These are phyloP conservation scores for Polydrusus pterygomalis DNA, from an alignment of 2,888 invertebrate species.

Conservation along the genomic window DNA sequence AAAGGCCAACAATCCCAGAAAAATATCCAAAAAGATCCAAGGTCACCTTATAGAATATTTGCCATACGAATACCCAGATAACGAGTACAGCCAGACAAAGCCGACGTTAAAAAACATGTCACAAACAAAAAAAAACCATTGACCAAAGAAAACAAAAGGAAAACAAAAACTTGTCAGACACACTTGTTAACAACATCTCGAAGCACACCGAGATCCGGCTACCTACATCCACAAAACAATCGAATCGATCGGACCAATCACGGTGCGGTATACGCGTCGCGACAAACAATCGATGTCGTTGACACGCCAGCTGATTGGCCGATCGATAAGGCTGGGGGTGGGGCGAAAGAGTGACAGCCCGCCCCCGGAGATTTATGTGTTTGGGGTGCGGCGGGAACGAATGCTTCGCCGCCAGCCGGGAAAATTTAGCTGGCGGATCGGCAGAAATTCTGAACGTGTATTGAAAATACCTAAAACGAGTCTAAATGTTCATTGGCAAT, in stretches of 20 bases:
- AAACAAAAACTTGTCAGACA: slow-evolving; percentile 54
- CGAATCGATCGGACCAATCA: slow-evolving; percentile 52
- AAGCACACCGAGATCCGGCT: slow-evolving; percentile 46
- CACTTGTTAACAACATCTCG: slow-evolving; percentile 55
- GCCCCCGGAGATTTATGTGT: slow-evolving; percentile 60
- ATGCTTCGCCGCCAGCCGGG: slow-evolving; percentile 41
- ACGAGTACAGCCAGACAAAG: slow-evolving; percentile 31
- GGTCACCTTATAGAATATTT: background rate
- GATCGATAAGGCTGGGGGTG: slow-evolving; percentile 52
- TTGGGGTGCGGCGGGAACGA: slow-evolving; percentile 33
- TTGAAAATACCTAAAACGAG: too few relatives aligned
- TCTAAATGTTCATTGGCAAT: too few relatives aligned
- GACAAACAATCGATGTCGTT: slow-evolving; percentile 47
- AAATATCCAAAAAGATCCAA: slow-evolving; percentile 2
- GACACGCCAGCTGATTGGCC: slow-evolving; percentile 58
- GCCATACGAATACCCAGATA: slow-evolving; percentile 19
- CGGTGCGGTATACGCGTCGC: slow-evolving; percentile 31
- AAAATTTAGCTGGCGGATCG: background rate
- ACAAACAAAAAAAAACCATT: slow-evolving; percentile 33
- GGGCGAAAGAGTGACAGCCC: slow-evolving; percentile 58
- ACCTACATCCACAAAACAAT: slow-evolving; percentile 51
- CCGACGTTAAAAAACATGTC: slow-evolving; percentile 29
- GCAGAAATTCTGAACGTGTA: background rate
- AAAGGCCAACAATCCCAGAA: background rate
- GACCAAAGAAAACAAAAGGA: slow-evolving; percentile 34